A percentile compares a stretch with the other conserved stretches of the same genome.
phyloP scores from a whole-genome alignment of 2,113 vertebrate genomes.

The Hirundichthys speculiger region DNA sequence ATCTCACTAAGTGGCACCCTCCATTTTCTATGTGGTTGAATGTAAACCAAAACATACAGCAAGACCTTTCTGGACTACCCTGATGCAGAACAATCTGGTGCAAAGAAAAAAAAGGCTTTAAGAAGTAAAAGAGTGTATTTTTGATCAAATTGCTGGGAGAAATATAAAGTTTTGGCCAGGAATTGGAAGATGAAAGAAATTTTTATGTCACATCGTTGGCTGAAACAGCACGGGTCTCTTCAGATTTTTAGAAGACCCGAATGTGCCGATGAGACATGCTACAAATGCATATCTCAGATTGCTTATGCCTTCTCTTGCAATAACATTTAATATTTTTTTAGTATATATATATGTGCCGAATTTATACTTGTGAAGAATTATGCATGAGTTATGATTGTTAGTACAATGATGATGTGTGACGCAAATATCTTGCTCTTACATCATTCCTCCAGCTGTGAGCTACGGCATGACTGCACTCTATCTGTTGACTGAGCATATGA shows the following conservation, averaged over 20 bases:
- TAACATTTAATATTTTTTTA: too few species aligned
- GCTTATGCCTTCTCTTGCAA: too few species aligned
- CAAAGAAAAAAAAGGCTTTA: conserved; percentile 15
- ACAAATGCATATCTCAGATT: too few species aligned
- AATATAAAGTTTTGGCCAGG: conserved; percentile 38
- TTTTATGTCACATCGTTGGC: conserved; percentile 10
- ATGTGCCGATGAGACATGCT: conserved; percentile 20
- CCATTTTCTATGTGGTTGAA: conserved; percentile 44
- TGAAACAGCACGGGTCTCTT: background rate
- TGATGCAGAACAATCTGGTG: too few species aligned
- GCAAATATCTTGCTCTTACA: conserved; percentile 8
- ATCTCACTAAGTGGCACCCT: conserved; percentile 42
- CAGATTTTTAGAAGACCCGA: conserved; percentile 32
- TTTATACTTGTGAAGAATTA: conserved; percentile 6
- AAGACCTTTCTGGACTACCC: conserved; percentile 46
- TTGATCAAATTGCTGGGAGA: conserved; percentile 42
- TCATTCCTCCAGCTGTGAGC: background rate
- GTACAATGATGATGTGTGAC: conserved; percentile 7
- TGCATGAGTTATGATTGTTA: conserved; percentile 3
- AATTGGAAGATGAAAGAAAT: conserved; percentile 36
- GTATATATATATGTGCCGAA: too few species aligned
- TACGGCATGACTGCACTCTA: conserved; percentile 4
- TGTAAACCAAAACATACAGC: conserved; percentile 41
- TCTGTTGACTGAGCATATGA: conserved; percentile 5
- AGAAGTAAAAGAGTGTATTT: conserved; percentile 38